Base-by-base conservation (phyloP, 1,140 invertebrate species). In the Ephestia elutella region DNA sequence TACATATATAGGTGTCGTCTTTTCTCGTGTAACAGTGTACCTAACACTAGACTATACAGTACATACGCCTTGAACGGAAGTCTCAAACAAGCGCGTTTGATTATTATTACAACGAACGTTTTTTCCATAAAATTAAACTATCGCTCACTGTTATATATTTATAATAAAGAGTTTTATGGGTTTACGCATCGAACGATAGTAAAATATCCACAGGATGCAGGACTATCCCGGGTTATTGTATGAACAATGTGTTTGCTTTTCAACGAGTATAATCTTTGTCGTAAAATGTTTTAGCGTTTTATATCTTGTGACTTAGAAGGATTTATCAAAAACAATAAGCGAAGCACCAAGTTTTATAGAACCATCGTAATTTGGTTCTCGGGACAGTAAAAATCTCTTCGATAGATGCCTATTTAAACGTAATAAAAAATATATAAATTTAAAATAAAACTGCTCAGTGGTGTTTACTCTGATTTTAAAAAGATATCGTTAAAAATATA, bases 161-260 rank as follows among this genome's bases (percentile, higher is more conserved):
- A 72, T 69, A 66, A 69, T 69, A 69, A 72, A 66, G 61, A 56
- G 51, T 64, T 66, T 71, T 69, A 72, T 60, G 67, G 60, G 64
- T 60, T 63, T 63, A 61, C 48, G 54, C 62, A 72, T 72, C 62
- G 70, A 72, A 67, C 53, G 17, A 55, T 58, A 49, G 32, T 60
- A 59, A 65, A 65, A 51, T 63, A 55, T 62, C 50, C 54, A 70
- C 68, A 71, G 70, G 70, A 71, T 68, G 66, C 63, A 60, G 56
- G 55, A 62, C 55, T 55, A 57, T 48, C 28, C 49, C 20, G 28
- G 48, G 25, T 56, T 58, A 49, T 57, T 62, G 50, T 58, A 35
- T 55, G 59, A 65, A 71, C 69, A 71, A 68, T 71, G 58, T 71
- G 63, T 60, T 58, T 56, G 51, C 55, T 62, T 66, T 57, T 58